A percentile compares a stretch with the other conserved stretches of the same genome.
Conservation (phyloP, 2,888 invertebrate species). For the Agrotis exclamationis region DNA sequence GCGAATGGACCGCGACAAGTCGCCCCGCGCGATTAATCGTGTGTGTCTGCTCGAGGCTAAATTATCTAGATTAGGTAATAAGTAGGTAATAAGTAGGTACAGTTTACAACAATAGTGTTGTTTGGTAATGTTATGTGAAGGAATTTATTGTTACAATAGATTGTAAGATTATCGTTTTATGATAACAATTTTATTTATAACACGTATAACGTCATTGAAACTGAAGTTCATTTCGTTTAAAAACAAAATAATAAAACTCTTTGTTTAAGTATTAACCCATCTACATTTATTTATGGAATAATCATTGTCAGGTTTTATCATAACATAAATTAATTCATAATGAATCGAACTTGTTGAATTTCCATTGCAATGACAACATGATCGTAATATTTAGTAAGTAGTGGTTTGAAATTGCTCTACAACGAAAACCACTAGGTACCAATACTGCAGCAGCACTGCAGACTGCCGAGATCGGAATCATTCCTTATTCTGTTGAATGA, state of each 20-base stretch:
- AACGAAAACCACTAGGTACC: too few relatives aligned
- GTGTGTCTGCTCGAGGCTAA: too few relatives aligned
- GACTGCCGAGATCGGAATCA: too few relatives aligned
- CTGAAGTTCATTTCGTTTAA: conserved; percentile 3
- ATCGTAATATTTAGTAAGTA: too few relatives aligned
- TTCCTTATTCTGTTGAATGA: too few relatives aligned
- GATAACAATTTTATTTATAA: conserved; percentile 40
- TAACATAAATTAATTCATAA: neutral
- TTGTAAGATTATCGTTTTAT: conserved; percentile 23
- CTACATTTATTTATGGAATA: neutral
- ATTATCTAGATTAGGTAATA: neutral
- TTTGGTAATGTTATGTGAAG: conserved; percentile 17
- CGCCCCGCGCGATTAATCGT: too few relatives aligned
- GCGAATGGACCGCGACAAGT: too few relatives aligned
- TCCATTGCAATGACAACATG: too few relatives aligned
- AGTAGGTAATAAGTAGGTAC: neutral
- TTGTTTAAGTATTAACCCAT: neutral
- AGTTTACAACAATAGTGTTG: conserved; percentile 11
- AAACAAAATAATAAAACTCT: conserved; percentile 31
- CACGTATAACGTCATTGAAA: conserved; percentile 38
- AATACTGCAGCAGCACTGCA: too few relatives aligned
- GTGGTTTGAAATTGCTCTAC: too few relatives aligned
- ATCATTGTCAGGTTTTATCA: conserved; percentile 1
- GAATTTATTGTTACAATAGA: conserved; percentile 40
- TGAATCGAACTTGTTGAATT: too few relatives aligned